Percentiles rank a stretch among this genome's conserved stretches.
These are phyloP conservation scores for Borostomias antarcticus DNA, from an alignment of 2,797 vertebrate species.

Conservation along the genomic window DNA sequence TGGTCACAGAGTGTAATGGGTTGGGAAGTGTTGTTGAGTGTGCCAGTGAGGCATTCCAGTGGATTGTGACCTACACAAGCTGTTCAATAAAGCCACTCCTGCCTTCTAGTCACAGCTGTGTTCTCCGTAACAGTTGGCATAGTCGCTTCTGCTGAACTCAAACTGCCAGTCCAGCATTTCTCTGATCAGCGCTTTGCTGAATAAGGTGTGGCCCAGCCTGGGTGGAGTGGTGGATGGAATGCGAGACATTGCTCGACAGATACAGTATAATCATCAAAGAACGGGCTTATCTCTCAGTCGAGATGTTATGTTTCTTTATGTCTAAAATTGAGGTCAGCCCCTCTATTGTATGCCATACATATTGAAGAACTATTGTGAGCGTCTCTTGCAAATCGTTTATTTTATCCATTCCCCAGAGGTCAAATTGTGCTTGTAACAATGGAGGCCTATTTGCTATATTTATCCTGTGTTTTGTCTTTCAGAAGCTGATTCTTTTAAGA, in stretches of 20 bases:
- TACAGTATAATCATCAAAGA: too few species aligned
- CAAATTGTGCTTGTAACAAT: background rate
- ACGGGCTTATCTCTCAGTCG: too few species aligned
- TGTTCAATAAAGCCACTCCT: slow-evolving; percentile 11
- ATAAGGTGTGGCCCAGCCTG: too few species aligned
- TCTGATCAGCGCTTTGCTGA: slow-evolving; percentile 11
- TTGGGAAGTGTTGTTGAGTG: background rate
- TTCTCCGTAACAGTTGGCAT: slow-evolving; percentile 8
- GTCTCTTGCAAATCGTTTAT: background rate
- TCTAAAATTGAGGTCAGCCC: too few species aligned
- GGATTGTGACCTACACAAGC: slow-evolving; percentile 11
- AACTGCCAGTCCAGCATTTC: background rate
- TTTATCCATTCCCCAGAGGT: background rate
- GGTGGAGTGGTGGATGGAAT: too few species aligned
- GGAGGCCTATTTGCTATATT: background rate
- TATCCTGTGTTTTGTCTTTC: slow-evolving; percentile 4
- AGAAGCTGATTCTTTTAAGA: slow-evolving; percentile 6
- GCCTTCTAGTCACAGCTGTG: slow-evolving; percentile 11
- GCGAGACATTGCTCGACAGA: too few species aligned
- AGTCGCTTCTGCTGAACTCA: background rate
- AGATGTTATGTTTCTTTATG: too few species aligned
- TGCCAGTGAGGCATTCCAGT: background rate
- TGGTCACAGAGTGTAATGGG: background rate
- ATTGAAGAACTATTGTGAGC: background rate
- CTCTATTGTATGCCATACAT: background rate